A percentile compares a stretch with the other conserved stretches of the same genome.
phyloP scores from a whole-genome alignment of 2,888 invertebrate species.

The Xanthia togata region DNA sequence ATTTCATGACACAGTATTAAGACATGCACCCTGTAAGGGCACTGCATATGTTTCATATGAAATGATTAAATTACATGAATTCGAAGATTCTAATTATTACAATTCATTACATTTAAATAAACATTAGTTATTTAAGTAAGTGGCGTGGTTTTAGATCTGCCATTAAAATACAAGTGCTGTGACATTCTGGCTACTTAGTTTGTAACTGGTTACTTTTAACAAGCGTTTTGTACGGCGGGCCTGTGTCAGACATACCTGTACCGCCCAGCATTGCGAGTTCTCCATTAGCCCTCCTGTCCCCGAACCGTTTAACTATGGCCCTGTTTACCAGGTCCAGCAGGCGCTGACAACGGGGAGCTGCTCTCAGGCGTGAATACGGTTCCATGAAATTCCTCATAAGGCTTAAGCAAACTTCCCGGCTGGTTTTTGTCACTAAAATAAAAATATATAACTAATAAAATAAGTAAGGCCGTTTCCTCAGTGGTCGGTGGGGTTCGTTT shows the following conservation, averaged over 20 bases:
- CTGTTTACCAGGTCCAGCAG: not conserved
- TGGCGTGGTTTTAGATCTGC: too few species aligned
- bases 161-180: too few species aligned
- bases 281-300: rapidly evolving
- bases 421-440: not conserved
- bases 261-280: not conserved
- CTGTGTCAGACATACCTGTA: constrained; percentile 1
- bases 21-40: too few species aligned
- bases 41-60: too few species aligned
- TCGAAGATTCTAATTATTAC: too few species aligned
- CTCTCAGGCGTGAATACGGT: not conserved
- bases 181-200: not conserved
- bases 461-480: too few species aligned
- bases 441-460: not conserved
- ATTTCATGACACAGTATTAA: too few species aligned
- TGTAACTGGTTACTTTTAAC: not conserved
- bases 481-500: too few species aligned
- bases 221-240: not conserved
- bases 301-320: not conserved
- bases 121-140: too few species aligned
- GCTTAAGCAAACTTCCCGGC: not conserved
- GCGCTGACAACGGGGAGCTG: not conserved
- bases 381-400: not conserved
- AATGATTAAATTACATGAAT: too few species aligned
- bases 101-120: too few species aligned